Conservation (phyloP, 2,113 vertebrate genomes). For the Nibea albiflora region DNA sequence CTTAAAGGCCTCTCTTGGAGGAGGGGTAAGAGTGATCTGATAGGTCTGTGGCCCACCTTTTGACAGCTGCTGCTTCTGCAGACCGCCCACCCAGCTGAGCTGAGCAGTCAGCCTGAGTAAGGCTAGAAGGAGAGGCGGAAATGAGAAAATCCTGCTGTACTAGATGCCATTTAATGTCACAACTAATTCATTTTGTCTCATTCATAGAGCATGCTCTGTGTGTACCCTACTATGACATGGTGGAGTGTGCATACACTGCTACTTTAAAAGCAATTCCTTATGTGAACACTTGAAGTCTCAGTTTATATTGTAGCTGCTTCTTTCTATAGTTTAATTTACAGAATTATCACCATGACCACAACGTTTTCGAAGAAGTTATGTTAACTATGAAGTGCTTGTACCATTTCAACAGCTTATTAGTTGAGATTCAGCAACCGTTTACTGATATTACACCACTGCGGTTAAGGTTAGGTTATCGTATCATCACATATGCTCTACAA, state of each 20-base stretch:
- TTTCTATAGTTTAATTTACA: neutral
- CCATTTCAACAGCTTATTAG: too few relatives aligned
- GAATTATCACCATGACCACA: neutral
- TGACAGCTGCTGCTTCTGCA: slow-evolving; percentile 71
- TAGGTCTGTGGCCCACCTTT: slow-evolving; percentile 73
- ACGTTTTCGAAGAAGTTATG: neutral
- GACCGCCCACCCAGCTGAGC: slow-evolving; percentile 67
- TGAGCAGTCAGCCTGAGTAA: slow-evolving; percentile 49
- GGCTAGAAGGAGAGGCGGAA: slow-evolving; percentile 27
- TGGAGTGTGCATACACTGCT: neutral
- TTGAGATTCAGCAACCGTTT: too few relatives aligned
- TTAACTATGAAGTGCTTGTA: too few relatives aligned
- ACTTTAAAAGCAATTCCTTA: neutral
- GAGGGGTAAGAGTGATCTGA: slow-evolving; percentile 74
- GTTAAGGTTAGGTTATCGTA: too few relatives aligned
- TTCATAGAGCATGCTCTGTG: slow-evolving; percentile 18
- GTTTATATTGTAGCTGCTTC: neutral
- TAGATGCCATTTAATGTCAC: slow-evolving; percentile 43
- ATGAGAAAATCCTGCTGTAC: slow-evolving; percentile 27
- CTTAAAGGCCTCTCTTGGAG: slow-evolving; percentile 74
- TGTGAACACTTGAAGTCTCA: neutral
- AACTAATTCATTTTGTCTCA: neutral
- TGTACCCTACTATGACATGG: neutral
- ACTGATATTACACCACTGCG: too few relatives aligned
- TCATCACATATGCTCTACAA: too few relatives aligned